Evolutionary conservation across 2,797 vertebrate species (phyloP).

Genomic region (Eulemur rubriventer): DNA sequence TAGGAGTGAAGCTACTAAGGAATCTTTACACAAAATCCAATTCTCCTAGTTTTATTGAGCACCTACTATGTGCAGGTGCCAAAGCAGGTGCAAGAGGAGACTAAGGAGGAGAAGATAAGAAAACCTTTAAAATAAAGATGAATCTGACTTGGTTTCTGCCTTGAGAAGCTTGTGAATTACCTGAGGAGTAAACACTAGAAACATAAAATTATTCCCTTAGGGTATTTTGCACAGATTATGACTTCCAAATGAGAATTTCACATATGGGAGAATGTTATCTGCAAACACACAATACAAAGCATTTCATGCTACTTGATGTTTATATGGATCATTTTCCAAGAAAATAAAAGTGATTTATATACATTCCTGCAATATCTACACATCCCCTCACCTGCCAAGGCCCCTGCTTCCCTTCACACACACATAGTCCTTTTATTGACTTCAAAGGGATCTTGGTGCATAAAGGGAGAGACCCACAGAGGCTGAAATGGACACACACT

Average conservation of each 20-base stretch:
- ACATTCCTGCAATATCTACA: conserved; percentile 51
- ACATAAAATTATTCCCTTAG: conserved; percentile 49
- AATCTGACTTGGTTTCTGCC: neutral
- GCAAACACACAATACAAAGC: conserved; percentile 62
- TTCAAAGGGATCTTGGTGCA: conserved; percentile 68
- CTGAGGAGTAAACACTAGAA: conserved; percentile 29
- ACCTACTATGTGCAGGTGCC: neutral
- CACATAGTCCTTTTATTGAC: conserved; percentile 62
- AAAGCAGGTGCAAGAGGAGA: neutral
- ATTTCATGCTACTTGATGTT: conserved; percentile 61
- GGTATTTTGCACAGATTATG: neutral
- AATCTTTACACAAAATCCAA: neutral
- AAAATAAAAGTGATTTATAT: conserved; percentile 77
- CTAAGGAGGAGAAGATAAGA: neutral
- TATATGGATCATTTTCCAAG: conserved; percentile 70
- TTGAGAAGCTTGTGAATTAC: conserved; percentile 29
- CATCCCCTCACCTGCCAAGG: neutral
- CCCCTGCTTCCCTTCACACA: conserved; percentile 61
- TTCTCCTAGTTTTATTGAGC: neutral
- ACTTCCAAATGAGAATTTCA: conserved; percentile 62
- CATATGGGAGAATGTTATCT: conserved; percentile 44
- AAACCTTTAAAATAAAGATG: neutral
- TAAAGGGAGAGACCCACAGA: conserved; percentile 42
- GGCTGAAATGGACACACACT: conserved; percentile 43
- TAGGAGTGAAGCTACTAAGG: neutral